Base-by-base conservation (phyloP, 2,888 invertebrate genomes). In the Trichogramma evanescens region DNA sequence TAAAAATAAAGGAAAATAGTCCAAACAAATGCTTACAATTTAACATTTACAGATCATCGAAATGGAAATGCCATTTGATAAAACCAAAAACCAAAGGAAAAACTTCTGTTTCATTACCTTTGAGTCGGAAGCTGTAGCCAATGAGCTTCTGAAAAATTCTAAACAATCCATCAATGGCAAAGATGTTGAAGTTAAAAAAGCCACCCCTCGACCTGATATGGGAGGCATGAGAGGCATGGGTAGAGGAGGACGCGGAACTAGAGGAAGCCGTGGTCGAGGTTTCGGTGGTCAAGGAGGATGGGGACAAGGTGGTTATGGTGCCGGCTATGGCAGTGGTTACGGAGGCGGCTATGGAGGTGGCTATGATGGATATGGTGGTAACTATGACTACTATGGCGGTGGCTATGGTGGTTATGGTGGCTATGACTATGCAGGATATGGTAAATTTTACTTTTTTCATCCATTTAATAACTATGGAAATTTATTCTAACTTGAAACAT, bases 101-200 rank as follows among this genome's bases (percentile, higher is more conserved):
- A 94, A 92, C 64, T 97, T 97, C 84, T 96, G 95, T 78, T 97
- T 97, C 80, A 94, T 97, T 77, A 96, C 96, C 68, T 97, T 96
- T 74, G 96, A 97, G 77, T 92, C 92, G 42, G 95, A 95, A 79
- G 91, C 93, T 79, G 91, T 94, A 58, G 95, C 95, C 42, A 93
- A 93, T 73, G 93, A 94, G 78, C 83, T 95, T 56, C 82, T 94
- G 64, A 95, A 93, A 79, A 91, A 91, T 56, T 91, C 94, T 9
- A 95, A 95, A 80, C 95, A 95, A 79, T 91, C 88, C 56, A 94
- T 95, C 70, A 91, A 89, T 68, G 94, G 92, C 68, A 93, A 95
- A 81, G 95, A 95, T 85, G 91, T 94, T 62, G 95, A 96, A 79
- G 94, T 96, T 46, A 95, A 95, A 81, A 90, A 93, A 75, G 95